Conservation (phyloP, 2,797 vertebrate genomes). For the Pipistrellus pipistrellus region DNA sequence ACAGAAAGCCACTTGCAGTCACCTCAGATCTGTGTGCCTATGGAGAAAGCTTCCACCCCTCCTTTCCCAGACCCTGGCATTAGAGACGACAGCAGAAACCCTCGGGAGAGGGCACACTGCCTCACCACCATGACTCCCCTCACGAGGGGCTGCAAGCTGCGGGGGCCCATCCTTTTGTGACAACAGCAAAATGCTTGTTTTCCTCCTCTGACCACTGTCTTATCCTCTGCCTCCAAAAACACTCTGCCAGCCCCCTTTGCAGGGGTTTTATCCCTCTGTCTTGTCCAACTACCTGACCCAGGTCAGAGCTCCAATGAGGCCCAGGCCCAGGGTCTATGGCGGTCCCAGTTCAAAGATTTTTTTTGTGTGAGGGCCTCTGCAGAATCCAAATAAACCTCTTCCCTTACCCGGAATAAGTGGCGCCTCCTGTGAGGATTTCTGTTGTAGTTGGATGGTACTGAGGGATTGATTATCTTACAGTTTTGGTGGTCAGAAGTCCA, state of each 20-base stretch:
- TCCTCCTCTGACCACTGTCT: neutral
- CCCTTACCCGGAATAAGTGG: slow-evolving; percentile 7
- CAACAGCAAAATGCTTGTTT: slow-evolving; percentile 23
- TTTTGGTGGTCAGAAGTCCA: slow-evolving; percentile 19
- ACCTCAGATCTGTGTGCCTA: slow-evolving; percentile 46
- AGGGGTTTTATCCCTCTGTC: neutral
- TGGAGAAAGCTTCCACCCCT: neutral
- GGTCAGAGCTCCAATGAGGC: neutral
- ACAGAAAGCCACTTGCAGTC: slow-evolving; percentile 7
- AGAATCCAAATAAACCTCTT: slow-evolving; percentile 46
- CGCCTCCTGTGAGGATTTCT: slow-evolving; percentile 22
- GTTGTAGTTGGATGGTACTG: neutral
- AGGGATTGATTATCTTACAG: slow-evolving; percentile 27
- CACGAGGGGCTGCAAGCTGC: neutral
- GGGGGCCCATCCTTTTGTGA: neutral
- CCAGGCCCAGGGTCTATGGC: neutral
- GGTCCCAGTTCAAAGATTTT: neutral
- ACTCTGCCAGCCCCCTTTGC: neutral
- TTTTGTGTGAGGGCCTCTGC: neutral
- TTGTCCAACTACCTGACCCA: neutral
- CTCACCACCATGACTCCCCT: neutral
- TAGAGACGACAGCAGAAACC: neutral
- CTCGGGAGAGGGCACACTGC: neutral
- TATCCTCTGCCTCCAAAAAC: neutral
- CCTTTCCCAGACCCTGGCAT: neutral